Base-by-base conservation (phyloP, 2,888 invertebrate species). In the Hyposoter didymator region DNA sequence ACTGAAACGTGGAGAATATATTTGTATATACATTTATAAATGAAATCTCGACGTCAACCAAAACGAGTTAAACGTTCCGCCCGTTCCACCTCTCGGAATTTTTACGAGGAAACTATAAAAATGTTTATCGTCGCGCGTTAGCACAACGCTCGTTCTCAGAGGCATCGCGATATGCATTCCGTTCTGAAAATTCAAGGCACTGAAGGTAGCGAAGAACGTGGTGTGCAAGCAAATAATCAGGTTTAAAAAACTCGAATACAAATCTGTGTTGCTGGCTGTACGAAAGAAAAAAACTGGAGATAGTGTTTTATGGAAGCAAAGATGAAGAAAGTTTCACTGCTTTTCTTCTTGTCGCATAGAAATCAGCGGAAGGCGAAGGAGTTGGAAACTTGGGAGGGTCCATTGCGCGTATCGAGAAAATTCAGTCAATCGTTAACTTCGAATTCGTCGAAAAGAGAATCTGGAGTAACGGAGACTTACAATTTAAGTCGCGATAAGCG, bases 31-130 rank as follows among this genome's bases (percentile, higher is more conserved):
- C 70, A 78, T 78, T 64, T 64, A 49, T 59, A 70, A 62, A 59
- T 67, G 52, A 70, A 55, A 67, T 55, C 76, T 80, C 70, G 52
- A 45, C 82, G 78, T 76, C 81, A 83, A 73, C 79, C 72, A 74
- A 87, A 69, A 70, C 70, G 67, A 62, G 82, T 76, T 86, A 84
- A 88, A 81, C 66, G 81, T 64, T 55, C 43, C 28, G 59, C 74
- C 76, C 76, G 72, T 39, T 76, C 64, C 52, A 43, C 45, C 73
- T 72, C 81, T 87, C 76, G 83, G 89, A 88, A 90, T 90, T 88
- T 90, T 90, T 89, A 90, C 86, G 88, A 88, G 78, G 14, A 19
- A 19, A 19, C 75, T 79, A 87, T 90, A 90, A 90, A 90, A 89
- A 82, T 84, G 86, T 89, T 89, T 89, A 89, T 88, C 85, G 87